These are phyloP conservation scores for Aphelenchoides bicaudatus DNA, from an alignment of 2,888 invertebrate genomes.

Conservation along the genomic window DNA sequence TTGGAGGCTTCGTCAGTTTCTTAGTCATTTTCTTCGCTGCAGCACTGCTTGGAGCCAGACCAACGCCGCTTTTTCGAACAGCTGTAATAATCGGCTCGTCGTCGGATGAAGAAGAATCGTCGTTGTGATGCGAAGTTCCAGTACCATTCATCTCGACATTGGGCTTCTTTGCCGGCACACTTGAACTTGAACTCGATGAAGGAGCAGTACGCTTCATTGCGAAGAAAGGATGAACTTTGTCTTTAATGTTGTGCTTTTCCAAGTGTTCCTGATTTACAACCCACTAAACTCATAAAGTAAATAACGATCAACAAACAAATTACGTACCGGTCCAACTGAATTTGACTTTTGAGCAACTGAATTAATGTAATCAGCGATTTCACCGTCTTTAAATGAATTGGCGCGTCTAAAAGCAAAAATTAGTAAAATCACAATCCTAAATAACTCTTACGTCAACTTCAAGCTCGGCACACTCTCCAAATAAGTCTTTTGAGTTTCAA, in stretches of 20 bases:
- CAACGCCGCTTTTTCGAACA: no score
- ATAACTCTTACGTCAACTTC: constrained; percentile 7
- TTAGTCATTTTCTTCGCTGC: no score
- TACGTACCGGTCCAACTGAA: not conserved
- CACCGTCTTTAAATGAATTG: not conserved
- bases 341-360: not conserved
- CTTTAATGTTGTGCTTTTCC: constrained; percentile 12
- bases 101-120: not conserved
- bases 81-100: not conserved
- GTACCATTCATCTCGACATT: not conserved
- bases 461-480: not conserved
- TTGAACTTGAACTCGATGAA: not conserved
- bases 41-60: no score
- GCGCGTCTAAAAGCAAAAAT: constrained; percentile 7
- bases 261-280: not conserved
- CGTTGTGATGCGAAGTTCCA: not conserved
- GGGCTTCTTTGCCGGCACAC: not conserved
- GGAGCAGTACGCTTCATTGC: not conserved
- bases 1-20: no score
- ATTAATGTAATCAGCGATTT: constrained; percentile 1
- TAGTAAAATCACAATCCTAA: not conserved
- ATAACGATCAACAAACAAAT: no score
- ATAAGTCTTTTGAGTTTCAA: not conserved
- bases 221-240: constrained; percentile 16
- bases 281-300: no score